These are phyloP conservation scores for Tenebrosternarchus preto DNA, from an alignment of 2,113 vertebrate genomes.

Conservation along the genomic window DNA sequence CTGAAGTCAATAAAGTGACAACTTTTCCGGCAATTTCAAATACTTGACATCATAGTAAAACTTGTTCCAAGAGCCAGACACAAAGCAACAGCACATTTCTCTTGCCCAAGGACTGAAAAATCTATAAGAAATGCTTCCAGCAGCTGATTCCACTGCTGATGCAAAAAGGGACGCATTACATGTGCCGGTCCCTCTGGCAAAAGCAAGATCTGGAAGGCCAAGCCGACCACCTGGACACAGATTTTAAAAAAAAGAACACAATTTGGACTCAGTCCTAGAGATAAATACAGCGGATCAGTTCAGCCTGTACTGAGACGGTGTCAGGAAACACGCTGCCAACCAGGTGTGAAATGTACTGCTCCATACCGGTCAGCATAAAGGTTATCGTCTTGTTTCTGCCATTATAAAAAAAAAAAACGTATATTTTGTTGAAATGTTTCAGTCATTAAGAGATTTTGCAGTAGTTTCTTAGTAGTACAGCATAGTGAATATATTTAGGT, in stretches of 20 bases:
- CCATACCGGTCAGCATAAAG: neutral
- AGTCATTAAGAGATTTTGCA: too few species aligned
- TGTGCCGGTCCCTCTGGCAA: conserved; percentile 46
- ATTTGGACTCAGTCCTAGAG: conserved; percentile 20
- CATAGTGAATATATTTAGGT: too few species aligned
- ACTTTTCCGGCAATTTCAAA: conserved; percentile 39
- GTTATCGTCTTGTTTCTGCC: too few species aligned
- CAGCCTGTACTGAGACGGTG: conserved; percentile 8
- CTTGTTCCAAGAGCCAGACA: conserved; percentile 37
- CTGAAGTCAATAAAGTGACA: conserved; percentile 33
- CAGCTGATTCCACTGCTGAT: conserved; percentile 24
- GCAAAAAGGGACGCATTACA: conserved; percentile 38
- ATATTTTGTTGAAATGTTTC: neutral
- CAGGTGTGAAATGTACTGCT: neutral
- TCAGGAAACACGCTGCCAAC: conserved; percentile 7
- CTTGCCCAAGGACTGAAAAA: conserved; percentile 11
- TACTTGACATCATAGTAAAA: conserved; percentile 17
- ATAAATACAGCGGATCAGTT: conserved; percentile 27
- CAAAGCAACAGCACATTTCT: conserved; percentile 9
- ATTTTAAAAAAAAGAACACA: conserved; percentile 33
- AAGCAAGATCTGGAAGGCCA: conserved; percentile 28
- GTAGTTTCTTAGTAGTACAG: too few species aligned
- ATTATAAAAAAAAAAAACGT: neutral
- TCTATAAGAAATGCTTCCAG: conserved; percentile 41
- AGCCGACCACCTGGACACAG: conserved; percentile 28